These are phyloP conservation scores for Lutjanus erythropterus DNA, from an alignment of 2,113 vertebrate genomes.

Conservation along the genomic window DNA sequence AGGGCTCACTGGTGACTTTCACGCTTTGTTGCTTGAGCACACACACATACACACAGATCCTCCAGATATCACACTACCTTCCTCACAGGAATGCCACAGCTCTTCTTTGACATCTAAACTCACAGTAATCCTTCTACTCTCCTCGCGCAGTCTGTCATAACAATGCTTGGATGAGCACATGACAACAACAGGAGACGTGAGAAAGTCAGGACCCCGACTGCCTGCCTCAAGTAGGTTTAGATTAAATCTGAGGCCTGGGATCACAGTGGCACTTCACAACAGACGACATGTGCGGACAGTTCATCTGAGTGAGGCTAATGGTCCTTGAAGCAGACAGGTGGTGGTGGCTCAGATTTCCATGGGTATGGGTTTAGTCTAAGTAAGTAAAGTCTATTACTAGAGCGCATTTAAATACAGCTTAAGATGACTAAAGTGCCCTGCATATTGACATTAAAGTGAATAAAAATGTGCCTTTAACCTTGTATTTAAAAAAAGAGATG, in stretches of 20 bases:
- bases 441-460: too few relatives aligned
- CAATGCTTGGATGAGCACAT: constrained; percentile 19
- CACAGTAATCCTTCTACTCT: constrained; percentile 23
- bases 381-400: too few relatives aligned
- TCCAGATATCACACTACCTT: constrained; percentile 15
- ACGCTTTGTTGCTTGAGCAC: constrained; percentile 28
- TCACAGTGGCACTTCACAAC: constrained; percentile 4
- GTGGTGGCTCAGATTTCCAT: constrained; percentile 27
- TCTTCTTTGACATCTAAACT: constrained; percentile 31
- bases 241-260: constrained; percentile 31
- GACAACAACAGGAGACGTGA: constrained; percentile 36
- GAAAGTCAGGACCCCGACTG: constrained; percentile 30
- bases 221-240: constrained; percentile 3
- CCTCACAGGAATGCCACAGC: neutral
- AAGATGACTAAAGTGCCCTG: too few relatives aligned
- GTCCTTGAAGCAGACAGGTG: constrained; percentile 30
- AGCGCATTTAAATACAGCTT: too few relatives aligned
- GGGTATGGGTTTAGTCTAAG: too few relatives aligned
- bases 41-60: constrained; percentile 25
- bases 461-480: too few relatives aligned
- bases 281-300: constrained; percentile 17
- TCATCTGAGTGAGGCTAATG: constrained; percentile 29
- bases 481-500: too few relatives aligned
- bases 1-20: constrained; percentile 43
- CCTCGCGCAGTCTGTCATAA: neutral